phyloP scores from a whole-genome alignment of 2,888 invertebrate species.

The Drosophila mimetica region DNA sequence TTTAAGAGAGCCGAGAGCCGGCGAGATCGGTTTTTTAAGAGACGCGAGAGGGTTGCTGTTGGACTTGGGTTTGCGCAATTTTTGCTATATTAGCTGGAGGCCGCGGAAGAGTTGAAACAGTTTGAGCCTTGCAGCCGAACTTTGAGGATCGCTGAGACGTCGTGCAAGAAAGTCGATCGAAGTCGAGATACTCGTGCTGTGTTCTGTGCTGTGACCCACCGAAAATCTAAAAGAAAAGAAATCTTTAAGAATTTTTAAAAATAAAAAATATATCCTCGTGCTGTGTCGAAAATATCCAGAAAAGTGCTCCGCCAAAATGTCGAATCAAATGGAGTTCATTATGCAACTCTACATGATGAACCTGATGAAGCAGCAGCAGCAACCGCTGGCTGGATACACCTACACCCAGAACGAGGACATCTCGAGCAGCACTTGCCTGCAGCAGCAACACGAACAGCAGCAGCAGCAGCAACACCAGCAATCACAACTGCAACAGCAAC shows the following conservation, averaged over 20 bases:
- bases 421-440: conserved; percentile 65
- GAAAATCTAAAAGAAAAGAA: conserved; percentile 16
- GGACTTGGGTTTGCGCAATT: conserved; percentile 43
- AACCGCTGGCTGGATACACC: conserved; percentile 46
- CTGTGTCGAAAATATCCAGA: conserved; percentile 19
- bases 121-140: conserved; percentile 83
- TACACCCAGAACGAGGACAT: conserved; percentile 74
- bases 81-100: conserved; percentile 77
- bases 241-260: conserved; percentile 35
- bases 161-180: conserved; percentile 47
- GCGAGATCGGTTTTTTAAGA: conserved; percentile 33
- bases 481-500: conserved; percentile 48
- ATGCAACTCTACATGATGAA: conserved; percentile 84
- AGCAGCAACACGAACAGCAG: conserved; percentile 45
- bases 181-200: conserved; percentile 27
- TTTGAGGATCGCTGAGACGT: conserved; percentile 67
- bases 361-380: conserved; percentile 80
- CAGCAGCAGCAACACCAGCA: conserved; percentile 43
- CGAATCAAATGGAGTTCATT: conserved; percentile 82
- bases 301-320: conserved; percentile 65
- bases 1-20: conserved; percentile 55
- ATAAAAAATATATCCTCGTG: conserved; percentile 10
- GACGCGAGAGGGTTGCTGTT: conserved; percentile 65
- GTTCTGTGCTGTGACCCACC: conserved; percentile 15
- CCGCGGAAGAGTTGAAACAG: conserved; percentile 82